Conservation (phyloP, 2,113 vertebrate species). For the Lophotis ruficrista region DNA sequence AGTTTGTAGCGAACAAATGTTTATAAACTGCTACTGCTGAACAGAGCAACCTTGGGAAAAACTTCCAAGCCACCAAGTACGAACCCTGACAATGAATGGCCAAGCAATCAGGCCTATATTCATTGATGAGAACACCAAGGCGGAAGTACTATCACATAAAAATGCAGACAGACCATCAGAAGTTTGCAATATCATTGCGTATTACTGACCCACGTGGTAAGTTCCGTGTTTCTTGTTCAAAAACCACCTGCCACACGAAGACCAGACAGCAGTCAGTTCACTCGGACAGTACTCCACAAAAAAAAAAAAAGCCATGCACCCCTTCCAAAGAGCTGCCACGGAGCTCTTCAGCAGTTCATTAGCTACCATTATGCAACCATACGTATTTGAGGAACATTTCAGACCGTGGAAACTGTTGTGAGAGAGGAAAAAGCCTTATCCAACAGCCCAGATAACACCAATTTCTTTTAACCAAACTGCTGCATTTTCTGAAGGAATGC, state of each 20-base stretch:
- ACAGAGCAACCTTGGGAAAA: neutral
- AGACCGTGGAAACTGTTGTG: neutral
- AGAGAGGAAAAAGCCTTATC: neutral
- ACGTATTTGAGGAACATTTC: neutral
- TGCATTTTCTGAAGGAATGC: neutral
- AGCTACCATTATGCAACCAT: neutral
- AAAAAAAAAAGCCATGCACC: rapidly evolving
- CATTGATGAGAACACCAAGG: neutral
- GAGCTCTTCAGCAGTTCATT: neutral
- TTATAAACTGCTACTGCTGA: neutral
- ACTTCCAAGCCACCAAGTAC: neutral
- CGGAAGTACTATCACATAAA: neutral
- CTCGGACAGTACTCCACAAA: neutral
- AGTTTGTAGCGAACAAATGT: neutral
- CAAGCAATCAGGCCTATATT: neutral
- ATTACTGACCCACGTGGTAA: neutral
- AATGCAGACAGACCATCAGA: neutral
- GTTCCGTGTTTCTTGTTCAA: neutral
- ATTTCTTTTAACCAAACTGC: neutral
- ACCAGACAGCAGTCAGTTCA: neutral
- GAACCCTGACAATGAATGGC: neutral
- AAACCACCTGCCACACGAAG: neutral
- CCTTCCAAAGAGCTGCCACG: neutral
- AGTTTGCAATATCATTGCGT: rapidly evolving
- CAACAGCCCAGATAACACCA: neutral